Conservation (phyloP, 1,140 invertebrate species). For the Pachyrhynchus sulphureomaculatus region DNA sequence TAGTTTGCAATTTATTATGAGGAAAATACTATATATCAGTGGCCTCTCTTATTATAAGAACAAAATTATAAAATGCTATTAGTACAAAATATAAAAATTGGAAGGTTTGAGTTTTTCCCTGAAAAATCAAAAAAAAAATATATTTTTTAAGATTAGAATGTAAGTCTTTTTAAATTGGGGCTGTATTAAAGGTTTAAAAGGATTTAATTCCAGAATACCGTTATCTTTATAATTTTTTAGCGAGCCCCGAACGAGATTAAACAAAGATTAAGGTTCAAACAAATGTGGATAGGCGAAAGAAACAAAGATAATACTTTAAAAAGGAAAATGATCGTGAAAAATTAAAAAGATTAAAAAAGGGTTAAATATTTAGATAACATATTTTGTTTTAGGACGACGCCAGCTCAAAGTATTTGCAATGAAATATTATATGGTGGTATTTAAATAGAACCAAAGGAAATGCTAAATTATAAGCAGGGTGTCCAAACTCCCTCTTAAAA, state of each 20-base stretch:
- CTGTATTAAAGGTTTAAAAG: constrained; percentile 3
- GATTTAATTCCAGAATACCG: constrained; percentile 1
- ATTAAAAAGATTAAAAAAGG: background rate
- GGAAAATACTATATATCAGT: too few species aligned
- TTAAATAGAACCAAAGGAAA: too few species aligned
- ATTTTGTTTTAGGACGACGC: too few species aligned
- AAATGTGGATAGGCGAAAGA: constrained; percentile 1
- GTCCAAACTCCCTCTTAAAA: too few species aligned
- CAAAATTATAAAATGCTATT: too few species aligned
- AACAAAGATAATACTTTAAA: background rate
- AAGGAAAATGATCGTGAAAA: background rate
- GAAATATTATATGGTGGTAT: too few species aligned
- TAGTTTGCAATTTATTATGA: too few species aligned
- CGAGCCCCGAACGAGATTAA: constrained; percentile 4
- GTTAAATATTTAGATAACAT: too few species aligned
- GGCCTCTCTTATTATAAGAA: too few species aligned
- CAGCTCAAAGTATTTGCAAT: too few species aligned
- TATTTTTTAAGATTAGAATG: constrained; percentile 7
- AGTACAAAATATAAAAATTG: too few species aligned
- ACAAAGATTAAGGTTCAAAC: constrained; percentile 4
- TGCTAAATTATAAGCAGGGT: too few species aligned
- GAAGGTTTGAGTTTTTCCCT: background rate
- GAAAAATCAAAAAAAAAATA: background rate
- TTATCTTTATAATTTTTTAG: constrained; percentile 17
- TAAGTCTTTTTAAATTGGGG: constrained; percentile 6